A percentile compares a stretch with the other conserved stretches of the same genome.
These are phyloP conservation scores for Solea solea DNA, from an alignment of 2,113 vertebrate species.

Conservation along the genomic window DNA sequence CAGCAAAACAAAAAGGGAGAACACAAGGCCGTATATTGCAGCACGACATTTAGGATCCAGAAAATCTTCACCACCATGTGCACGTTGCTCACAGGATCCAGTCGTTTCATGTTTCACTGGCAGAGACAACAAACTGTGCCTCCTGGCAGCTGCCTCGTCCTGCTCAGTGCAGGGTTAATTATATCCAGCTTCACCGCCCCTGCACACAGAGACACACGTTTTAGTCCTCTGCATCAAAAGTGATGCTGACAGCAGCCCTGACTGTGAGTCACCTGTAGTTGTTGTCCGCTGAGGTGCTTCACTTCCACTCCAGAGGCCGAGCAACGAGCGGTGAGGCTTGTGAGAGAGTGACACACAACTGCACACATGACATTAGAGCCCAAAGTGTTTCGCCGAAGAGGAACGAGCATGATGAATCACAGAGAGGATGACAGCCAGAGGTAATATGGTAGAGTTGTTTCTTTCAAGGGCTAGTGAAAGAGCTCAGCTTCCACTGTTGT, in stretches of 20 bases:
- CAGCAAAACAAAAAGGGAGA: background rate
- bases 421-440: background rate
- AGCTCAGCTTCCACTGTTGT: conserved; percentile 2
- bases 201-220: conserved; percentile 39
- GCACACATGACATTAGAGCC: conserved; percentile 53
- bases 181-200: conserved; percentile 34
- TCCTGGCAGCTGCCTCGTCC: conserved; percentile 43
- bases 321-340: conserved; percentile 49
- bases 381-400: conserved; percentile 36
- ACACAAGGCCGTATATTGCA: background rate
- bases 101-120: conserved; percentile 42
- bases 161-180: conserved; percentile 50
- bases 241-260: conserved; percentile 49
- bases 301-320: conserved; percentile 36
- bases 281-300: conserved; percentile 35
- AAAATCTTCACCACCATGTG: conserved; percentile 12
- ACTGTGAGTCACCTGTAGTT: conserved; percentile 64
- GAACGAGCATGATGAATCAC: conserved; percentile 51
- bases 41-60: background rate
- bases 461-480: conserved; percentile 29
- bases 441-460: conserved; percentile 3
- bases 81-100: conserved; percentile 12
- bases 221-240: conserved; percentile 25
- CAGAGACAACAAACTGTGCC: conserved; percentile 33
- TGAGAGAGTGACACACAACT: conserved; percentile 57